phyloP scores from a whole-genome alignment of 2,113 vertebrate genomes.

The human (Homo sapiens) region GRCh38 chrX:28493001-28493500 shows the following conservation, averaged over 20 bases:
- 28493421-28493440: too few relatives aligned
- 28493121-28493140: neutral
- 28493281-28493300: neutral
- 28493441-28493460: too few relatives aligned
- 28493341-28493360: neutral
- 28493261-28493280: neutral
- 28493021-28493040: neutral
- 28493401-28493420: too few relatives aligned
- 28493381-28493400: too few relatives aligned
- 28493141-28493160: neutral
- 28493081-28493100: neutral
- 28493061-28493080: neutral
- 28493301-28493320: neutral
- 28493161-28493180: neutral
- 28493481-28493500: too few relatives aligned
- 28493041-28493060: neutral
- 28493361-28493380: neutral
- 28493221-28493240: neutral
- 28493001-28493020: neutral
- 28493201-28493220: neutral
- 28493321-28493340: neutral
- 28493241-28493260: neutral
- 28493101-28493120: neutral
- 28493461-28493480: too few relatives aligned
- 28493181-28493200: neutral